Conservation (phyloP, 2,797 vertebrate species). For the Pangasius sanitwongsei region DNA sequence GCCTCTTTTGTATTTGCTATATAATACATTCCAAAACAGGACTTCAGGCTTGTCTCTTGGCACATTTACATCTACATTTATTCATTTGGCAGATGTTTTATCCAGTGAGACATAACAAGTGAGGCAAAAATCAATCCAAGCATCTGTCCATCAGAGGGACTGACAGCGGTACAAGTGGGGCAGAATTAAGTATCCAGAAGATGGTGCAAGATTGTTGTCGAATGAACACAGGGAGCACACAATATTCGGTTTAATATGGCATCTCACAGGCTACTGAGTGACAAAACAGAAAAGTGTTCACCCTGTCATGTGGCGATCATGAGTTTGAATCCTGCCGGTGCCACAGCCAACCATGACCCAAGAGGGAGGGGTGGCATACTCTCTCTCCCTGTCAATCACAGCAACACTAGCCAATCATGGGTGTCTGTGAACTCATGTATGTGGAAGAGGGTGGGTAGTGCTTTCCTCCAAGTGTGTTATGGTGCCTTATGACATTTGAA, state of each 20-base stretch:
- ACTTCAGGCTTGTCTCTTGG: background rate
- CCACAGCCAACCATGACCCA: background rate
- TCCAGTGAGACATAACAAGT: background rate
- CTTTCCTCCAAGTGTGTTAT: background rate
- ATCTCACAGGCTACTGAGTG: background rate
- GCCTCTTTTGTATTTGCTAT: conserved; percentile 14
- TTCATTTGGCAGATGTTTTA: conserved; percentile 4
- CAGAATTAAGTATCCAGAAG: background rate
- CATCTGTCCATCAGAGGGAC: background rate
- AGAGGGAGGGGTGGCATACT: too few relatives aligned
- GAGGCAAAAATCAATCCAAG: conserved; percentile 19
- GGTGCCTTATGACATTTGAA: background rate
- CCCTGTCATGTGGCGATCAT: background rate
- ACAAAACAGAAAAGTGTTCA: background rate
- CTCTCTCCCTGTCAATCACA: background rate
- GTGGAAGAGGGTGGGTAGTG: background rate
- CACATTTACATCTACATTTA: background rate
- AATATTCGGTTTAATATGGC: background rate
- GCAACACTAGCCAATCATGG: background rate
- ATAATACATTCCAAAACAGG: background rate
- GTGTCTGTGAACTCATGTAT: background rate
- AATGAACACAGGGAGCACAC: background rate
- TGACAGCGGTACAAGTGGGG: background rate
- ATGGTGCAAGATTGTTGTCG: background rate
- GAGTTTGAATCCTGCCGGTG: background rate